Conservation (phyloP, 2,888 invertebrate species). For the Hoplodrina blanda region DNA sequence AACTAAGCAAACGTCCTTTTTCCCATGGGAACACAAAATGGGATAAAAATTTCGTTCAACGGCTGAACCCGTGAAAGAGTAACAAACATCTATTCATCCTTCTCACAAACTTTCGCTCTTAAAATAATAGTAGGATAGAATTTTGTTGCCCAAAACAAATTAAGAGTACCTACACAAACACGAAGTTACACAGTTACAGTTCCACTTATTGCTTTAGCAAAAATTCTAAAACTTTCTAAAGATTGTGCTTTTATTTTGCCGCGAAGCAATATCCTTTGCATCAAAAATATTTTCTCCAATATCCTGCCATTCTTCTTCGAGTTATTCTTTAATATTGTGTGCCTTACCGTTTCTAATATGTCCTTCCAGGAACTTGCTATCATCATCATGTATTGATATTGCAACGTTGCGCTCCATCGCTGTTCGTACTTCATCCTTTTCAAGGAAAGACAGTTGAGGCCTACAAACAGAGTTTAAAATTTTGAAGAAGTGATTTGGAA, state of each 20-base stretch:
- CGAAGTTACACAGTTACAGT: background rate
- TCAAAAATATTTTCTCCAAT: background rate
- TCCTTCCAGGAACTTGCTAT: constrained; percentile 71
- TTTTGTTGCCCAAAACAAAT: background rate
- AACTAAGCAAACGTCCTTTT: too few species aligned
- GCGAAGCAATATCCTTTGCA: constrained; percentile 13
- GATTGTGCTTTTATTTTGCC: background rate
- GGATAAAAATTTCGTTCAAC: too few species aligned
- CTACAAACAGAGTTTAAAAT: constrained; percentile 57
- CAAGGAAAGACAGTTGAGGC: constrained; percentile 65
- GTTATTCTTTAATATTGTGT: background rate
- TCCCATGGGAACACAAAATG: too few species aligned
- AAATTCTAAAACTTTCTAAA: background rate
- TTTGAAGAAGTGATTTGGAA: too few species aligned
- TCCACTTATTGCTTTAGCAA: background rate
- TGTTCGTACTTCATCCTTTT: constrained; percentile 60
- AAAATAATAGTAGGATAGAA: too few species aligned
- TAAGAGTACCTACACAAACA: background rate
- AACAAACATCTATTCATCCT: too few species aligned
- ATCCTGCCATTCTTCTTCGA: background rate
- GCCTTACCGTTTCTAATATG: constrained; percentile 72
- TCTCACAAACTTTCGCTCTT: too few species aligned
- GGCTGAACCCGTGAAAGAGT: too few species aligned
- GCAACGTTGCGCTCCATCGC: constrained; percentile 66
- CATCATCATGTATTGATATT: constrained; percentile 76